Conservation (phyloP, 2,888 invertebrate genomes). For the Ephialtes manifestator region DNA sequence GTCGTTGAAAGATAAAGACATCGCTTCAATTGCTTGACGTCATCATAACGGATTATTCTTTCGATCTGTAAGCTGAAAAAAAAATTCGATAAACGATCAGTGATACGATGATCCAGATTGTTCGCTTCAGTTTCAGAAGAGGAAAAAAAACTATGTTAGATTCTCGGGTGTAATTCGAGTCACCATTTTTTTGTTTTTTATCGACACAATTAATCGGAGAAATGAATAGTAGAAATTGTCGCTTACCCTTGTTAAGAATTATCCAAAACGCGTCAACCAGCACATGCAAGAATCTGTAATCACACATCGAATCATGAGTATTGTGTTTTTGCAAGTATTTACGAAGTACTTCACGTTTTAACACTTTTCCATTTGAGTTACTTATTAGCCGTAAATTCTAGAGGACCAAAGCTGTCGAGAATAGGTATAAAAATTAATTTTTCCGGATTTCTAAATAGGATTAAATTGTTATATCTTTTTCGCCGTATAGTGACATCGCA, state of each 20-base stretch:
- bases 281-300: constrained; percentile 70
- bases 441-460: constrained; percentile 28
- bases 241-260: constrained; percentile 39
- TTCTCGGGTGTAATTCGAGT: neutral
- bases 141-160: neutral
- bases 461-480: constrained; percentile 2
- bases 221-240: neutral
- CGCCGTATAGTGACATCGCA: neutral
- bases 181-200: neutral
- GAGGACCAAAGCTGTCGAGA: constrained; percentile 10
- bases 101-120: neutral
- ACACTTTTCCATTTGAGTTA: constrained; percentile 29
- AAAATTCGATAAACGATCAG: neutral
- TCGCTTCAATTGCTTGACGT: constrained; percentile 13
- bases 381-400: constrained; percentile 17
- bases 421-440: constrained; percentile 10
- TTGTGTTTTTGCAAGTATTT: constrained; percentile 23
- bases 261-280: constrained; percentile 56
- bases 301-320: constrained; percentile 60
- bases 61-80: constrained; percentile 30
- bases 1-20: neutral
- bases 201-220: neutral
- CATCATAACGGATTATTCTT: constrained; percentile 45
- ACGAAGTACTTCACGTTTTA: constrained; percentile 1
- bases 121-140: neutral